Base-by-base conservation (phyloP, 1,140 invertebrate genomes). In the Bombus sylvicola region DNA sequence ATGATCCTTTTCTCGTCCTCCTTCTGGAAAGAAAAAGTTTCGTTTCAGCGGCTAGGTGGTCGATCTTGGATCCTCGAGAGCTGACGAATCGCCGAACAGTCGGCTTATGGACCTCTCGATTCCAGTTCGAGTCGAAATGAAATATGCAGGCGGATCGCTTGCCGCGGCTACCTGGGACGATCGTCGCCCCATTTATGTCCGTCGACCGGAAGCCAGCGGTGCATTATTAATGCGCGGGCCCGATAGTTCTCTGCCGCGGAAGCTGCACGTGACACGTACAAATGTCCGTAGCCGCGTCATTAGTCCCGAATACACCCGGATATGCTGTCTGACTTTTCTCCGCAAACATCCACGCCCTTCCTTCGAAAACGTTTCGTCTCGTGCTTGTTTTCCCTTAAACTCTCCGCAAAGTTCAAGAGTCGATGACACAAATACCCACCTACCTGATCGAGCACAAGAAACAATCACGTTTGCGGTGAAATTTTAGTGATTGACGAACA, bases 211-310 rank as follows among this genome's bases (percentile, higher is more conserved):
- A 91, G 88, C 89, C 92, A 92, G 91, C 88, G 93, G 90, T 93
- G 93, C 90, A 92, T 94, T 94, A 94, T 94, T 94, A 94, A 94
- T 94, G 93, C 91, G 88, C 91, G 76, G 73, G 91, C 88, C 92
- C 93, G 93, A 94, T 94, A 94, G 93, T 93, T 93, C 78, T 80
- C 88, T 87, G 77, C 90, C 88, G 89, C 92, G 92, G 89, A 93
- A 91, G 90, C 92, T 94, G 94, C 89, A 88, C 81, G 92, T 94
- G 94, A 94, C 94, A 89, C 90, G 91, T 94, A 94, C 94, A 94
- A 94, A 94, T 94, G 93, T 93, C 89, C 90, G 71, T 88, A 88
- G 90, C 90, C 84, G 90, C 91, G 92, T 94, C 94, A 94, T 94
- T 94, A 94, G 93, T 94, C 90, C 93, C 83, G 87, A 92, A 91